Conservation (phyloP, 2,797 vertebrate species). For the Eospalax fontanierii region DNA sequence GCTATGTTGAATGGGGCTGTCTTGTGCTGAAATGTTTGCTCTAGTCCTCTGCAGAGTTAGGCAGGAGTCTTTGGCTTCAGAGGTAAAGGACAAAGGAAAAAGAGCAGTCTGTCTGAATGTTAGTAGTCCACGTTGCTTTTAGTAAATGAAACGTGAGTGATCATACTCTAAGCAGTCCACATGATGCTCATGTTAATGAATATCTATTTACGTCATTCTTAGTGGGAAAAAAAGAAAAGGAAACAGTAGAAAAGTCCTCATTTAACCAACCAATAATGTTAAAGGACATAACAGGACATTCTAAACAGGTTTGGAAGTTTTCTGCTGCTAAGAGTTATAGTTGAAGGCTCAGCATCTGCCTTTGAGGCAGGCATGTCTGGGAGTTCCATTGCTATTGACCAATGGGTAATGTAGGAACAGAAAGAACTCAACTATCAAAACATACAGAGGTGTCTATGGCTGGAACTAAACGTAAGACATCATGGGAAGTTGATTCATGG, state of each 20-base stretch:
- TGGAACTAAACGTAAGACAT: neutral
- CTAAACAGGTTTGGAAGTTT: slow-evolving; percentile 21
- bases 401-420: neutral
- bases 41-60: neutral
- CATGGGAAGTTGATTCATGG: neutral
- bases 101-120: neutral
- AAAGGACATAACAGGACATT: slow-evolving; percentile 41
- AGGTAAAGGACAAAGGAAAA: neutral
- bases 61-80: slow-evolving; percentile 13
- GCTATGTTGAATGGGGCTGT: neutral
- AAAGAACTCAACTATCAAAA: neutral
- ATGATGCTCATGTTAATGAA: neutral
- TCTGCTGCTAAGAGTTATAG: neutral
- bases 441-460: neutral
- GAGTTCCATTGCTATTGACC: neutral
- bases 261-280: neutral
- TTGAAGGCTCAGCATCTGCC: neutral
- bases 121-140: neutral
- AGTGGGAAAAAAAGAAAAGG: slow-evolving; percentile 36
- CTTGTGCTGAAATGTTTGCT: neutral
- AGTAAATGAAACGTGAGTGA: neutral
- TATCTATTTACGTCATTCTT: slow-evolving; percentile 57
- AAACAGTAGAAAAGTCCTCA: neutral
- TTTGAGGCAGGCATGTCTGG: neutral
- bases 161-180: neutral